Evolutionary conservation across 2,113 vertebrate genomes (phyloP), one percentile per base, ranked within the genome.

Genomic region (Nycticebus coucang): DNA sequence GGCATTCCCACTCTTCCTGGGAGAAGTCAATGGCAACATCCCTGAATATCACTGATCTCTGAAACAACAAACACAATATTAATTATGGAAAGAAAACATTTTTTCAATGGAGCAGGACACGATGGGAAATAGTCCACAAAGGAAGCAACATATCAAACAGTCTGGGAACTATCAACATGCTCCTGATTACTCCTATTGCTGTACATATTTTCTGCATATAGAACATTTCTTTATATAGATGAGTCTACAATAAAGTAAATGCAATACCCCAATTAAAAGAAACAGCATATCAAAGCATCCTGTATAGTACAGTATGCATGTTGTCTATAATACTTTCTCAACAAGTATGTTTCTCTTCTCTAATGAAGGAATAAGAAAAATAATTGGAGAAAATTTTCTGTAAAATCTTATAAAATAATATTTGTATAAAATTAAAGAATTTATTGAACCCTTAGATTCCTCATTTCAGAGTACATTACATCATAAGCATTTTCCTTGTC

Each of bases 1-100:
- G 75, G 85, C 53, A 92, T 45, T 96, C 95, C 95, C 97, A 95
- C 59, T 97, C 95, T 94, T 97, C 94, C 89, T 94, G 95, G 79
- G 97, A 95, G 71, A 97, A 97, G 81, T 96, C 89, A 78, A 97
- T 95, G 64, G 92, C 94, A 77, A 97, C 81, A 92, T 97, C 96
- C 75, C 77, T 94, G 91, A 96, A 96, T 69, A 94, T 93, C 89
- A 97, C 92, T 79, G 60, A 87, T 75, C 78, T 87, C 95, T 97
- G 94, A 94, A 96, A 95, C 64, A 89, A 92, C 28, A 92, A 94
- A 96, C 37, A 79, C 57, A 96, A 53, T 22, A 88, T 62, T 55
- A 93, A 22, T 75, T 88, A 79, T 88, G 35, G 55, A 91, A 94
- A 93, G 71, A 71, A 83, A 30, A 60, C 35, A n/a, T 30, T 41